Percentiles rank a stretch among this genome's conserved stretches.
These are phyloP conservation scores for Arenicola marina DNA, from an alignment of 2,888 invertebrate genomes.

Conservation along the genomic window DNA sequence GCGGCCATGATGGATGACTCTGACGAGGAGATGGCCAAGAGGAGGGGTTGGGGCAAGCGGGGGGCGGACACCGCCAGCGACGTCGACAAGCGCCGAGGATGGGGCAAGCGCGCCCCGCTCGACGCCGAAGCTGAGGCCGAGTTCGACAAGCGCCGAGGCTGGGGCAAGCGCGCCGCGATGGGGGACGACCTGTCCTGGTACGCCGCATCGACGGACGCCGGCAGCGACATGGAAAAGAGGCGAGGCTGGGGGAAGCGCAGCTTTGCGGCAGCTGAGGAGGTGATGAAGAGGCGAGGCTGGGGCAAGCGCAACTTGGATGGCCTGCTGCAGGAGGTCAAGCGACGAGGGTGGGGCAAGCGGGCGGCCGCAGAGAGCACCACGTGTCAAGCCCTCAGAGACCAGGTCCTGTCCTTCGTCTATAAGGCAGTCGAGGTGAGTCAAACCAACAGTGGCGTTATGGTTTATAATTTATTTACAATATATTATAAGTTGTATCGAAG, in stretches of 20 bases:
- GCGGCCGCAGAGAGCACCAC: neutral
- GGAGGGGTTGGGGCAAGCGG: conserved; percentile 26
- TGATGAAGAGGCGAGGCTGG: conserved; percentile 4
- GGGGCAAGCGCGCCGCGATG: conserved; percentile 7
- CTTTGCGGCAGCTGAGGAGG: too few species aligned
- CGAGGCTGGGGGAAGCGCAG: conserved; percentile 6
- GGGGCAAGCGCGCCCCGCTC: conserved; percentile 9
- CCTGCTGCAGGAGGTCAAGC: conserved; percentile 1
- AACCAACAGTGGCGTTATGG: too few species aligned
- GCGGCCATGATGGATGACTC: conserved; percentile 1
- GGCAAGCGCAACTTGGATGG: too few species aligned
- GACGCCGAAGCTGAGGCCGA: neutral
- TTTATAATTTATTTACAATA: too few species aligned
- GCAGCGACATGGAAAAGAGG: conserved; percentile 4
- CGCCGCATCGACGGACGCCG: neutral
- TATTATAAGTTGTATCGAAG: too few species aligned
- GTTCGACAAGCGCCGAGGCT: conserved; percentile 15
- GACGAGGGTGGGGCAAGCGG: conserved; percentile 16
- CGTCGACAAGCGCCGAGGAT: conserved; percentile 16
- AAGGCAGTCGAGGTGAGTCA: conserved; percentile 16
- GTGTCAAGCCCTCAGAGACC: conserved; percentile 7
- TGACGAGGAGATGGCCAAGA: conserved; percentile 12
- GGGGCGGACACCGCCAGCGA: neutral
- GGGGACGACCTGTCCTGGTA: neutral
- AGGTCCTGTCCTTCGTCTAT: conserved; percentile 11